These are phyloP conservation scores for Pseudanteris insignis DNA, from an alignment of 2,888 invertebrate species.

Conservation along the genomic window DNA sequence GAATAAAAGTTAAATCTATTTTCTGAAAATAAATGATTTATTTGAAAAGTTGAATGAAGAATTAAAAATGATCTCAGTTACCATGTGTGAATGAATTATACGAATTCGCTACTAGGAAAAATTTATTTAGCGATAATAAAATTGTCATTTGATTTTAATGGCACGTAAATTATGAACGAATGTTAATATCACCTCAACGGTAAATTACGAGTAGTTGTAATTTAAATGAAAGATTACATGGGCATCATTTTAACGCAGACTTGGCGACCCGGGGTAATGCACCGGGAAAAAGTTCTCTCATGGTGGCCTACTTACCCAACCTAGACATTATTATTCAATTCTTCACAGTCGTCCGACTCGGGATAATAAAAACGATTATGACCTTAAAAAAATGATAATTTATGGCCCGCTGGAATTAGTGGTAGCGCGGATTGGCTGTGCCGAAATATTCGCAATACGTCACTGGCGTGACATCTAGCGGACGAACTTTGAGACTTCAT, in stretches of 20 bases:
- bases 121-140: too few relatives aligned
- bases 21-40: too few relatives aligned
- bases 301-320: conserved; percentile 57
- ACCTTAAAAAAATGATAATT: conserved; percentile 50
- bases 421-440: conserved; percentile 48
- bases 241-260: conserved; percentile 17
- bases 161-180: too few relatives aligned
- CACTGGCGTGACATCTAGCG: too few relatives aligned
- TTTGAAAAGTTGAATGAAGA: too few relatives aligned
- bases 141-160: too few relatives aligned
- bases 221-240: conserved; percentile 34
- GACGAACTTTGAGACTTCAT: too few relatives aligned
- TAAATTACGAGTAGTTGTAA: conserved; percentile 13
- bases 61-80: too few relatives aligned
- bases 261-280: conserved; percentile 35
- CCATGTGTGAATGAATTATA: too few relatives aligned
- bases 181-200: not conserved
- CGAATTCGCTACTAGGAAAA: too few relatives aligned
- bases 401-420: conserved; percentile 58
- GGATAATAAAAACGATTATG: conserved; percentile 49
- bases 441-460: too few relatives aligned
- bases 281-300: conserved; percentile 47
- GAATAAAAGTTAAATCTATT: too few relatives aligned
- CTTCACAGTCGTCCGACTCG: conserved; percentile 55
- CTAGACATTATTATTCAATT: conserved; percentile 59